Evolutionary conservation across 2,113 vertebrate genomes (phyloP), one percentile per base, ranked within the genome.

Genomic region (Phaethon lepturus): DNA sequence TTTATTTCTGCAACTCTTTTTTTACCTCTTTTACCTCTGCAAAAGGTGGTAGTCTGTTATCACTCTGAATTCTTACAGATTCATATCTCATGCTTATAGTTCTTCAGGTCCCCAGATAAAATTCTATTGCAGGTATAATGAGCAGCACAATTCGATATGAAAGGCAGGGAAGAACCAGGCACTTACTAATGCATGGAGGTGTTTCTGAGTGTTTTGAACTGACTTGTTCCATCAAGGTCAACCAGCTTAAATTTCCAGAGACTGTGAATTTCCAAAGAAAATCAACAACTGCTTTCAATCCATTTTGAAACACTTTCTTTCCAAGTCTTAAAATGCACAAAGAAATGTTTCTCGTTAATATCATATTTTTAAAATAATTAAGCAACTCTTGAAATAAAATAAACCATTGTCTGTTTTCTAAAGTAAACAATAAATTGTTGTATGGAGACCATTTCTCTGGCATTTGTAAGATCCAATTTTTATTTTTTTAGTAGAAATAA

Each of bases 231-330:
- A 63, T 63, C 73, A 88, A 89, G 76, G 59, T 69, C 60, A 86
- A 69, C 4, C 7, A 60, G 13, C 44, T 78, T 63, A 87, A 52
- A 50, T 76, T 78, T 84, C 35, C 68, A 72, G 50, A 77, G 28
- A 84, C 76, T 38, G 25, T n/a, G 19, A 10, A 74, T 84, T 91
- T 74, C 44, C 17, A 67, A 89, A 77, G 59, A 59, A 88, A 82
- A 92, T 38, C 28, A 63, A 53, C 17, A 40, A 15, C 6, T 81
- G 13, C 13, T 76, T 92, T 71, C 53, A 79, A 71, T 69, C 18
- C 2, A 58, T 79, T 96, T 90, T 80, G 28, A 88, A 91, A 75
- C 4, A n/a, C 8, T 88, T 91, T 40, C 14, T 92, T 68, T 45
- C 28, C 3, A 58, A 75, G 28, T 42, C 33, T 83, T 90, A 69